Conservation (phyloP, 2,888 invertebrate species). For the Cantharis flavilabris region DNA sequence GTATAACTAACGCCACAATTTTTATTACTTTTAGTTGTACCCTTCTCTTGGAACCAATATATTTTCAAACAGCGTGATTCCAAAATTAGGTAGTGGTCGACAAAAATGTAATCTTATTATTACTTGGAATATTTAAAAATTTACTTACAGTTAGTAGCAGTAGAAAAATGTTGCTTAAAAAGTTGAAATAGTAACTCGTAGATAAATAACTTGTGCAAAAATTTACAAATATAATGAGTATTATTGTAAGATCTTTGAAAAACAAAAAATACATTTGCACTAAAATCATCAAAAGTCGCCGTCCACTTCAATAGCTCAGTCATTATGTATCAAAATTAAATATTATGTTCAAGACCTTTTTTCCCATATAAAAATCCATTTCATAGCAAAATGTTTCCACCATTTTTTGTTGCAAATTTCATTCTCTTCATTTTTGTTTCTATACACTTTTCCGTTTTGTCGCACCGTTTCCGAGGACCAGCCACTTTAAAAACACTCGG, state of each 20-base stretch:
- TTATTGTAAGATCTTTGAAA: neutral
- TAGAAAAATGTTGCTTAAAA: neutral
- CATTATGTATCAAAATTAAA: too few relatives aligned
- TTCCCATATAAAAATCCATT: too few relatives aligned
- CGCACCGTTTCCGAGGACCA: too few relatives aligned
- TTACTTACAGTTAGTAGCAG: slow-evolving; percentile 1
- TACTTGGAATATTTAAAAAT: neutral
- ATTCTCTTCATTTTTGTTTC: too few relatives aligned
- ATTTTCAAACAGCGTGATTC: neutral
- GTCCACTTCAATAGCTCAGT: neutral
- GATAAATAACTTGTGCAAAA: neutral
- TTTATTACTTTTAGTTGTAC: neutral
- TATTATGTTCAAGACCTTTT: too few relatives aligned
- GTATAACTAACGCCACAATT: neutral
- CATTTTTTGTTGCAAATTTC: too few relatives aligned
- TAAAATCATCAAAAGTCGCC: neutral
- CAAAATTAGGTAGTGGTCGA: neutral
- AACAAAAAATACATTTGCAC: neutral
- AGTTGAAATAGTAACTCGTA: neutral
- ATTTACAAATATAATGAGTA: slow-evolving; percentile 3
- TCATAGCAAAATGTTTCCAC: too few relatives aligned
- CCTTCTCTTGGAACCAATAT: neutral
- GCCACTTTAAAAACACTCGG: too few relatives aligned
- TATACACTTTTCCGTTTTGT: too few relatives aligned
- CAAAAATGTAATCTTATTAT: neutral